Evolutionary conservation across 2,113 vertebrate genomes (phyloP).

Genomic region (Amblyornis subalaris): DNA sequence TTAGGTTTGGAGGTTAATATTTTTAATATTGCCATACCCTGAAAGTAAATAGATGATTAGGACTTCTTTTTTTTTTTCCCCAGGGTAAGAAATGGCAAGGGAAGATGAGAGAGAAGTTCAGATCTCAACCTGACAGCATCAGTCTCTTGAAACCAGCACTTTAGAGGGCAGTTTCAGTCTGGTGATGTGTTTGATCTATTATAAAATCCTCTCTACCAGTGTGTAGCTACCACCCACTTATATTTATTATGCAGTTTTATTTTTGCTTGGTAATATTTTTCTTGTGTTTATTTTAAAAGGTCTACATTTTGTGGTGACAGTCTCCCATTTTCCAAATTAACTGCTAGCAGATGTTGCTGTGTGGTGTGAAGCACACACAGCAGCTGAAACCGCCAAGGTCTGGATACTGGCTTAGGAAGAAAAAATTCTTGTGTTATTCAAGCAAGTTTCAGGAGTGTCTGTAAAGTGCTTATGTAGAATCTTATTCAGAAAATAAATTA

Average conservation of each 20-base stretch:
- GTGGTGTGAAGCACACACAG: constrained; percentile 52
- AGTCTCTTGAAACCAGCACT: not conserved
- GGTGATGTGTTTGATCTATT: constrained; percentile 10
- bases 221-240: constrained; percentile 29
- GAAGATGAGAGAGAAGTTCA: not conserved
- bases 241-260: constrained; percentile 46
- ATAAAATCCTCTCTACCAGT: not conserved
- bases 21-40: not conserved
- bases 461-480: constrained; percentile 21
- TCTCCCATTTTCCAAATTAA: constrained; percentile 77
- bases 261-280: constrained; percentile 68
- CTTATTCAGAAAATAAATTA: constrained; percentile 52
- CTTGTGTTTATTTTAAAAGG: constrained; percentile 70
- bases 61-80: not conserved
- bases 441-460: constrained; percentile 36
- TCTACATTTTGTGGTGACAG: constrained; percentile 68
- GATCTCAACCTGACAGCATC: not conserved
- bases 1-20: not conserved
- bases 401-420: constrained; percentile 33
- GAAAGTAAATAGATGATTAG: not conserved
- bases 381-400: constrained; percentile 44
- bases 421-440: constrained; percentile 36
- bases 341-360: constrained; percentile 72
- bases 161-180: not conserved
- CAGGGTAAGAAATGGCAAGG: not conserved